Base-by-base conservation (phyloP, 2,888 invertebrate species). In the Tetragnatha montana region DNA sequence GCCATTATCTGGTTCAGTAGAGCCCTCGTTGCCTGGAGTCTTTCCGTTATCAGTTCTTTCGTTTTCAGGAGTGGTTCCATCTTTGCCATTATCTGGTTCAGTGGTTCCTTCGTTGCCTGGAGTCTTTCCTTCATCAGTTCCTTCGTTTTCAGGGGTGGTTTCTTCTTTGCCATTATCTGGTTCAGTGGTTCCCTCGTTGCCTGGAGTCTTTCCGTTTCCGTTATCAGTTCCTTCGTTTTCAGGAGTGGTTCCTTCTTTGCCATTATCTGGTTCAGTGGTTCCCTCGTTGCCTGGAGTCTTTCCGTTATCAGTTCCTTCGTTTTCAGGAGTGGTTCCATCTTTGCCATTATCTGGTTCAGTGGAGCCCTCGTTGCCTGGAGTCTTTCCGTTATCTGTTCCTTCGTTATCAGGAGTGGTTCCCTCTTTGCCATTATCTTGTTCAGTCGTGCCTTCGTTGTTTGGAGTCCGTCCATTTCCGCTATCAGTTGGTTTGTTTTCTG, bases 261-360 rank as follows among this genome's bases (percentile, higher is more conserved):
- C 50, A 73, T 19, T 8, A 73, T 70, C 19, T n/a, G 6, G 17
- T 12, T 22, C 51, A 22, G 49, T 51, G 7, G 19, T 21, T 7
- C 21, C 49, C 21, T 51, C 21, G 14, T 17, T 50, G 1, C 10
- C 50, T 73, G 71, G 22, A 17, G 22, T 22, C 4, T 80, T 50
- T 68, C 22, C 69, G 8, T 10, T 14, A 47, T 47, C 81, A n/a
- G 81, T 50, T 51, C 12, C 68, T 8, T 85, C 75, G 51, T 78
- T 49, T n/a, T 50, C 47, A 8, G 80, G 22, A 80, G 69, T 35
- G 22, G n/a, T 69, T 69, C n/a, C 69, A 69, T 22, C 35, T 17
- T 75, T 17, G 10, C n/a, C n/a, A 75, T 75, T 69, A n/a, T 35
- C 47, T n/a, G 80, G 35, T 47, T 17, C n/a, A n/a, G 21, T 19